Base-by-base conservation (phyloP, 2,113 vertebrate species). In the Oncorhynchus kisutch region DNA sequence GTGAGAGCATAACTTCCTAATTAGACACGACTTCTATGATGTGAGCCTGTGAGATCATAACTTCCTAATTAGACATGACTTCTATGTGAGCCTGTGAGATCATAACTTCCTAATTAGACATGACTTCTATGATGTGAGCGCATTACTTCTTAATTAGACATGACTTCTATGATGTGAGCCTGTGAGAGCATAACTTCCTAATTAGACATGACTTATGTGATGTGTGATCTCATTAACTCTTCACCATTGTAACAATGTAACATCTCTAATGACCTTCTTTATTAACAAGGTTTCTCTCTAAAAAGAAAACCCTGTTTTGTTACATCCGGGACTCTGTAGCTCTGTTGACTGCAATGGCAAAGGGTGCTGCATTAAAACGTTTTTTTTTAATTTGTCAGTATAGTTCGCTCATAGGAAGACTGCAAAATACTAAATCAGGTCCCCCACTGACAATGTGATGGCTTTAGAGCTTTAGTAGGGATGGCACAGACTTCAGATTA, bases 11-110 rank as follows among this genome's bases (percentile, higher is more conserved):
- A 72, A 75, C 78, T 72, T 81, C 77, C 79, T 82, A 78, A 86
- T 89, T 83, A 82, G 75, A 81, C 85, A 74, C 78, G 72, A 87
- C 73, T 71, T 66, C 80, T 81, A 83, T 76, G 80, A 75, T 76
- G 54, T 76, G 80, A 85, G 2, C 77, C 76, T 76, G 3, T 39
- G 74, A 79, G 83, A 84, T 81, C 82, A 72, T 73, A 74, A 75
- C 78, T 72, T 81, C 77, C 78, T 82, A 78, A 86, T 89, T 83
- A 82, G 75, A 81, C 86, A 74, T 78, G 72, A 87, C 75, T 71
- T 66, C 80, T 81, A 83, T 76, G 60, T 76, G 80, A 85, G 8
- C 77, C 74, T 78, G 3, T 39, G 74, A 79, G 83, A 84, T 82
- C 82, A 72, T 72, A 74, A 75, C 78, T 72, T 81, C 77, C 77